Base-by-base conservation (phyloP, 2,113 vertebrate species). In the Apodemus sylvaticus region DNA sequence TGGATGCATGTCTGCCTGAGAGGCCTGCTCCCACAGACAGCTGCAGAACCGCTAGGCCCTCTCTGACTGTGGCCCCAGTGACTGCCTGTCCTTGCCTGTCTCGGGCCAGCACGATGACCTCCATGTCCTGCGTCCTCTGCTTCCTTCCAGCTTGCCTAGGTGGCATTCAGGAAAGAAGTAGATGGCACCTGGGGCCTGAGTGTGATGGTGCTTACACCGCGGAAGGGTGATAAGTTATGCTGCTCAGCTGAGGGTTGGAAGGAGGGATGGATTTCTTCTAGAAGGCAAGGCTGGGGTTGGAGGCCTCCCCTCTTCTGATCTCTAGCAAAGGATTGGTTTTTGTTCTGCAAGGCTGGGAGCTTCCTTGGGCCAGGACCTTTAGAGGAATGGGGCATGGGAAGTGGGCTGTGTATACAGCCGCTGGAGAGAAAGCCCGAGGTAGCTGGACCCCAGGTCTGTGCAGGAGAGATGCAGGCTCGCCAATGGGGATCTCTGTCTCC, bases 221-320 rank as follows among this genome's bases (percentile, higher is more conserved):
- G 62, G 91, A 96, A 96, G 96, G 97, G 95, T 95, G 98, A 96
- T 96, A 96, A 98, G 97, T 97, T 96, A 98, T 97, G 96, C 97
- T 58, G 91, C 76, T 96, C 74, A 81, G 94, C 95, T 97, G 0
- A 0, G 82, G 96, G 93, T 92, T 95, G 92, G 96, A 98, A 98
- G 93, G 96, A 93, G 96, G 95, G 79, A 89, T 89, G 78, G 95
- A 53, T 94, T 90, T 60, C 64, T 97, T 94, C 91, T 95, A 90
- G 76, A 94, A 94, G 96, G 90, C 48, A 68, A 83, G 94, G 71
- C 85, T 89, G 87, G 87, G 90, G 83, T 83, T 79, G 86, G 68
- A 17, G 74, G 42, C 53, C 64, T 96, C 74, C 24, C 29, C 53
- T 94, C 68, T 88, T 88, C n/a, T 85, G 94, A 95, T 97, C 95